phyloP scores from a whole-genome alignment of 2,888 invertebrate species.

The Diarsia brunnea region DNA sequence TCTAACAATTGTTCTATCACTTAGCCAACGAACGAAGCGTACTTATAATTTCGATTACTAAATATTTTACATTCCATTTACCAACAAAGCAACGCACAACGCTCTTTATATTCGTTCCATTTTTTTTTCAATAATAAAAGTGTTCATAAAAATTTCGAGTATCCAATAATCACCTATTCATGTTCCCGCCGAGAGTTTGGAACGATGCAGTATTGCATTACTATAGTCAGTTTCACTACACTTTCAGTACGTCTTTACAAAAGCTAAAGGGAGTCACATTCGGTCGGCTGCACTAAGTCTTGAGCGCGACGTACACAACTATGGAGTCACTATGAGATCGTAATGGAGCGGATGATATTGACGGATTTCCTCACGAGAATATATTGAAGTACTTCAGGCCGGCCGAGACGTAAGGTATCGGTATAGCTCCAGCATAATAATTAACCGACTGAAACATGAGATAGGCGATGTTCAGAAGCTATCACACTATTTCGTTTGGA shows the following conservation, averaged over 20 bases:
- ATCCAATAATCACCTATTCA: slow-evolving; percentile 88
- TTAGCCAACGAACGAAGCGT: slow-evolving; percentile 84
- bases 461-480: slow-evolving; percentile 93
- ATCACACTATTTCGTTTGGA: slow-evolving; percentile 96
- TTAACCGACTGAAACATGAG: slow-evolving; percentile 92
- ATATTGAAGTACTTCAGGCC: slow-evolving; percentile 86
- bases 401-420: slow-evolving; percentile 87
- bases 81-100: slow-evolving; percentile 88
- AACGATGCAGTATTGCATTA: slow-evolving; percentile 76
- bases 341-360: slow-evolving; percentile 74
- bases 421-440: slow-evolving; percentile 89
- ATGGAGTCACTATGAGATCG: slow-evolving; percentile 75
- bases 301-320: slow-evolving; percentile 73
- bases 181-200: slow-evolving; percentile 77
- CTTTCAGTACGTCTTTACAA: slow-evolving; percentile 75
- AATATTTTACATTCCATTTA: slow-evolving; percentile 83
- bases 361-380: slow-evolving; percentile 81
- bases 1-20: slow-evolving; percentile 85
- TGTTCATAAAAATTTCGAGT: slow-evolving; percentile 83
- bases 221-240: slow-evolving; percentile 74
- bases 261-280: slow-evolving; percentile 78
- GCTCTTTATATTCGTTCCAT: slow-evolving; percentile 79
- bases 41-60: slow-evolving; percentile 80
- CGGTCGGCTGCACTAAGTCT: slow-evolving; percentile 74
- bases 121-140: slow-evolving; percentile 74